Conservation (phyloP, 2,113 vertebrate species). For the Mastomys natalensis region DNA sequence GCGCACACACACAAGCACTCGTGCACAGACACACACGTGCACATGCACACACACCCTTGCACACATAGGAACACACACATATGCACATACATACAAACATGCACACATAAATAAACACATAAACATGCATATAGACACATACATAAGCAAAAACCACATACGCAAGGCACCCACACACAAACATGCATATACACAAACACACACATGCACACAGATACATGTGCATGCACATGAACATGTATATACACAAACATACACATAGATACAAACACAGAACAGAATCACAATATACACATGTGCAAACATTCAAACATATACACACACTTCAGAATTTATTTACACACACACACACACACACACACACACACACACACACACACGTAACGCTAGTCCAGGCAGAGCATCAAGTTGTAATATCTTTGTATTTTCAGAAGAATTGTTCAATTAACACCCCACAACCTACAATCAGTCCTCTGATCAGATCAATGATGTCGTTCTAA, state of each 20-base stretch:
- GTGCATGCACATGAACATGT: neutral
- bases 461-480: neutral
- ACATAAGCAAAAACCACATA: neutral
- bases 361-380: too few relatives aligned
- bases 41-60: neutral
- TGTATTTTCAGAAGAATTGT: slow-evolving; percentile 31
- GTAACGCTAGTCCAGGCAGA: neutral
- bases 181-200: neutral
- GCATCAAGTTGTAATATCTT: slow-evolving; percentile 38
- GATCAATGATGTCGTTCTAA: neutral
- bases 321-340: neutral
- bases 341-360: neutral
- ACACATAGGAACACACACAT: too few relatives aligned
- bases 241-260: neutral
- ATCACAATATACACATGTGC: neutral
- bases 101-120: neutral
- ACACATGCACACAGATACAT: neutral
- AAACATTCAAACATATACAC: neutral
- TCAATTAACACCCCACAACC: neutral
- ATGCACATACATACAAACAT: too few relatives aligned
- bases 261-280: neutral
- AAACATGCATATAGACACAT: neutral
- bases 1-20: neutral
- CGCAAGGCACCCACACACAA: neutral
- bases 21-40: neutral